Evolutionary conservation across 1,140 invertebrate species (phyloP), one percentile per base, ranked within the genome.

Genomic region (Drosophila ficusphila): DNA sequence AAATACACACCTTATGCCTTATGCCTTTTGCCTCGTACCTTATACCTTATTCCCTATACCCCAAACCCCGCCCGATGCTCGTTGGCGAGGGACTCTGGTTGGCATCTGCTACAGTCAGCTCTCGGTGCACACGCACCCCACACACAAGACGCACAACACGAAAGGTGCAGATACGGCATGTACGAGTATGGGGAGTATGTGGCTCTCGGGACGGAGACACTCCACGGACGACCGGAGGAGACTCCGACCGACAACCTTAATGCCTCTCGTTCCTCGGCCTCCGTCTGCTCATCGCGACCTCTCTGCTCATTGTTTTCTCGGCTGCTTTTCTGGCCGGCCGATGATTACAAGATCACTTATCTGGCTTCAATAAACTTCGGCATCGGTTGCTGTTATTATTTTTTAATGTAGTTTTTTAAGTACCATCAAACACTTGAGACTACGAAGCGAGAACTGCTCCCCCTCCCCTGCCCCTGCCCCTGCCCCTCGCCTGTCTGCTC

Each of bases 331-430:
- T 5, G 16, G 38, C 34, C 47, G 41, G 48, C 54, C 62, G 77
- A 88, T 86, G 82, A 86, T 86, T 86, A 86, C 82, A 86, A 86
- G 82, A 86, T 86, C 82, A 88, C 83, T 86, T 86, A 86, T 86
- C 82, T 81, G 78, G 53, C 79, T 83, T 85, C 79, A 83, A 83
- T 83, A 83, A 85, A 85, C 79, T 76, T 79, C 68, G 74, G 75
- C 79, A 65, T 73, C 72, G 81, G 71, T 69, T 79, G 79, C 76
- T 82, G 74, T 86, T 82, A 86, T 86, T 86, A 86, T 86, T 86
- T 86, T 88, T 88, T 86, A 86, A 86, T 86, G 81, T 86, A 86
- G 77, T 86, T 86, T 67, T 85, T 86, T 86, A 86, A 86, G 81
- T 88, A 86, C 82, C 82, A 74, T 86, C 82, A 86, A 86, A 86